These are phyloP conservation scores for Argentina silus DNA, from an alignment of 2,797 vertebrate genomes.

Conservation along the genomic window DNA sequence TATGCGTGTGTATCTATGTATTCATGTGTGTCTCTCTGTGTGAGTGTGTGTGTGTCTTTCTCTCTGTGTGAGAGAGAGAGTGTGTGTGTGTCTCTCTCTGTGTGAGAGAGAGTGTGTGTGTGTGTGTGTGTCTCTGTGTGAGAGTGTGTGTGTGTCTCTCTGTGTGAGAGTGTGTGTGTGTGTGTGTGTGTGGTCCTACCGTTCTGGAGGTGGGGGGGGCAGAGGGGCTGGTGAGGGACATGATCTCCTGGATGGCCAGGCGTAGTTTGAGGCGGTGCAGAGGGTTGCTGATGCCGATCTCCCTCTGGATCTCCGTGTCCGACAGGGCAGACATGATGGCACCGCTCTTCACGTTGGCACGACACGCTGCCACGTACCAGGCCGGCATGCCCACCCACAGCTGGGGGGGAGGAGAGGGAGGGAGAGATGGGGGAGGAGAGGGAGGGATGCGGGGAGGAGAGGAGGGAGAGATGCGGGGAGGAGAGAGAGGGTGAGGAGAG, in stretches of 20 bases:
- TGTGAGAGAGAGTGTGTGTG: not conserved
- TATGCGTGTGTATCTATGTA: too few relatives aligned
- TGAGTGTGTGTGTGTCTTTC: not conserved
- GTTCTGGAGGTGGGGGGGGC: constrained; percentile 95
- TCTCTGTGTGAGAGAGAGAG: not conserved
- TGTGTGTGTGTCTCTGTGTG: not conserved
- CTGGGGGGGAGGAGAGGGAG: constrained; percentile 63
- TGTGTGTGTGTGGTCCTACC: constrained; percentile 72
- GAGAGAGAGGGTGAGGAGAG: not conserved
- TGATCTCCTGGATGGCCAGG: constrained; percentile 97
- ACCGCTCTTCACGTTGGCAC: constrained; percentile 96
- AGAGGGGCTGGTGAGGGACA: constrained; percentile 96
- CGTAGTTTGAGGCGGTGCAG: constrained; percentile 93
- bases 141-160: not conserved
- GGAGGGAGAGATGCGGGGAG: not conserved
- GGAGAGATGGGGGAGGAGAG: not conserved
- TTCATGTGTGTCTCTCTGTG: not conserved
- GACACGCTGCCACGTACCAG: constrained; percentile 97
- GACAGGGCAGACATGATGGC: constrained; percentile 98
- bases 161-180: constrained; percentile 4
- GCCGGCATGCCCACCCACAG: constrained; percentile 99
- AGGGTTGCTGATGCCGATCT: constrained; percentile 97
- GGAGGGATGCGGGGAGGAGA: not conserved
- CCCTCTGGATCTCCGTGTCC: constrained; percentile 96
- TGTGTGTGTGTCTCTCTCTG: not conserved